Base-by-base conservation (phyloP, 2,113 vertebrate species). In the Merops nubicus region DNA sequence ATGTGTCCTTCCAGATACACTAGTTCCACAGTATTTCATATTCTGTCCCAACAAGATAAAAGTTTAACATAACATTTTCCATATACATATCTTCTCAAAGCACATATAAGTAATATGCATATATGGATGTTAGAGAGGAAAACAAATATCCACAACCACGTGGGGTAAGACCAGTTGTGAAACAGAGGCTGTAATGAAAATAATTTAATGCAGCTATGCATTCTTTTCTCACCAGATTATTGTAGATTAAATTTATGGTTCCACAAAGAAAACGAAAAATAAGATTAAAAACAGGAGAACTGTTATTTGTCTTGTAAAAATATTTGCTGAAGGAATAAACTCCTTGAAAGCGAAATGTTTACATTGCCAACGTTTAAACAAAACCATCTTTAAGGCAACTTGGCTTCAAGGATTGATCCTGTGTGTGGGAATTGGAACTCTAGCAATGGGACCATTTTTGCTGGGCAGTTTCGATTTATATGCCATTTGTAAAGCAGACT, bases 361-460 rank as follows among this genome's bases (percentile, higher is more conserved):
- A 80, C 20, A 76, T 65, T 5, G 0, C 45, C 25, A 65, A 31
- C 48, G 31, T 85, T 94, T 88, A 91, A 94, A 92, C 63, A 93
- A 94, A 94, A 95, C 94, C 63, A 86, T 86, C 31, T 95, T 95
- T 80, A 80, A 93, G 59, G 42, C 48, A 94, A 48, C 57, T 90
- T 94, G 63, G 59, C 42, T 92, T 94, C 75, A 86, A 74, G 84
- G 63, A 81, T 69, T 73, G 77, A 67, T 94, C 26, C 59, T 92
- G 33, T 81, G 72, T 92, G 63, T 91, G 83, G 84, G 84, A 95
- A 91, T 48, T 88, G 21, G 19, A 92, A 22, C 73, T 81, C 56
- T 59, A 95, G 64, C 51, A 81, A 43, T 29, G 68, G 47, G 43
- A 95, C 56, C 33, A 75, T 29, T 26, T 75, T 95, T 54, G 15